Conservation (phyloP, 2,888 invertebrate species). For the Drosophila sordidula region DNA sequence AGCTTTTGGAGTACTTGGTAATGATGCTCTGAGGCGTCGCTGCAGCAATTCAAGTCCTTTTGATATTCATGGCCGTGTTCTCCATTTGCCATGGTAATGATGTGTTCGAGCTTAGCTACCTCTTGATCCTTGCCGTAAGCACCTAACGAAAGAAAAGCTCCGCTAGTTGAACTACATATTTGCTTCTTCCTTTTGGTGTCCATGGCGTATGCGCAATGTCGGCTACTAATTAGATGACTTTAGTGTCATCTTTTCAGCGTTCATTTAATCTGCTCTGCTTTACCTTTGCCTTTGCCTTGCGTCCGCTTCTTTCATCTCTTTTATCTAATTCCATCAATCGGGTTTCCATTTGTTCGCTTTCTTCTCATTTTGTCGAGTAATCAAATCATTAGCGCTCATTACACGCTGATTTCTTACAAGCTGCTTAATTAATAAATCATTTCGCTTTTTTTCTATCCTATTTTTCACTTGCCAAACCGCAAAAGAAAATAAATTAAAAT, state of each 20-base stretch:
- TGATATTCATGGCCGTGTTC: slow-evolving; percentile 52
- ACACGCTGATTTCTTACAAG: slow-evolving; percentile 51
- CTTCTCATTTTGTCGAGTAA: slow-evolving; percentile 60
- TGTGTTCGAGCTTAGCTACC: slow-evolving; percentile 48
- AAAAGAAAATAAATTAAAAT: slow-evolving; percentile 1
- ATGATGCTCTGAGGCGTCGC: slow-evolving; percentile 58
- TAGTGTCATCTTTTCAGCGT: slow-evolving; percentile 5
- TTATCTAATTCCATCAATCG: slow-evolving; percentile 28
- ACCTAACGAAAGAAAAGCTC: background rate
- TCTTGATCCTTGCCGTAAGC: slow-evolving; percentile 24
- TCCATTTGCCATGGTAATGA: slow-evolving; percentile 67
- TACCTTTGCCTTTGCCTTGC: slow-evolving; percentile 1
- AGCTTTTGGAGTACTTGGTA: slow-evolving; percentile 55
- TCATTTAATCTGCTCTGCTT: slow-evolving; percentile 13
- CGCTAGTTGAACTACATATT: background rate
- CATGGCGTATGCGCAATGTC: slow-evolving; percentile 33
- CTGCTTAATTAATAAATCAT: slow-evolving; percentile 71
- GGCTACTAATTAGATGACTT: slow-evolving; percentile 55
- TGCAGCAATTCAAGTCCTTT: slow-evolving; percentile 43
- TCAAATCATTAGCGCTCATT: slow-evolving; percentile 76
- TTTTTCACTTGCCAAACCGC: slow-evolving; percentile 10
- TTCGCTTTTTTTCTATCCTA: slow-evolving; percentile 28
- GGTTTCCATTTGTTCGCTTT: background rate
- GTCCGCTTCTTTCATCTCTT: background rate
- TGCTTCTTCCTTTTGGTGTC: background rate